phyloP scores from a whole-genome alignment of 2,113 vertebrate genomes.

The Herpailurus yagouaroundi region DNA sequence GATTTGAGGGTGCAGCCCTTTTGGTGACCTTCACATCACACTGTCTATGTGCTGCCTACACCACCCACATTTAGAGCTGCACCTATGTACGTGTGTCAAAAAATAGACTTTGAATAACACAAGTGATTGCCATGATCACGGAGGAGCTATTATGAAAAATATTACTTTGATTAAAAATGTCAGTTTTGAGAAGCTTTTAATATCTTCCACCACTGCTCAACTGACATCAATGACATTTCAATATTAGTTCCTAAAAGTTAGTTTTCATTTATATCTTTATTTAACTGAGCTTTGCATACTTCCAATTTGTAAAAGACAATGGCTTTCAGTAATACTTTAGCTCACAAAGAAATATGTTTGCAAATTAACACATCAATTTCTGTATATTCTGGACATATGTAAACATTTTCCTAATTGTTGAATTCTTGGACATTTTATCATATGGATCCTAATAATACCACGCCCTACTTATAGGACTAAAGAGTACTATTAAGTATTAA shows the following conservation, averaged over 20 bases:
- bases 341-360: conserved; percentile 40
- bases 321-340: conserved; percentile 24
- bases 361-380: not conserved
- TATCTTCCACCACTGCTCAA: conserved; percentile 66
- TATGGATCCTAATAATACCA: not conserved
- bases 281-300: conserved; percentile 61
- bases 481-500: not conserved
- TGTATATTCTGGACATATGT: not conserved
- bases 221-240: conserved; percentile 76
- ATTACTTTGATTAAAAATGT: conserved; percentile 80
- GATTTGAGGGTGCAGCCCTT: not conserved
- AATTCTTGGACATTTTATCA: not conserved
- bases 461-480: not conserved
- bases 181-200: conserved; percentile 78
- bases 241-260: conserved; percentile 70
- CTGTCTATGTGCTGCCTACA: not conserved
- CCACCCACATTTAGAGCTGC: conserved; percentile 12
- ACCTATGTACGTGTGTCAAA: conserved; percentile 39
- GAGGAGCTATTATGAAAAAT: conserved; percentile 73
- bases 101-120: conserved; percentile 72
- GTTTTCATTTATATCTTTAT: conserved; percentile 59
- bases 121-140: conserved; percentile 62
- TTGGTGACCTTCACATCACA: conserved; percentile 28
- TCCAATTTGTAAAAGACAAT: conserved; percentile 34
- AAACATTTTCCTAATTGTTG: not conserved